Evolutionary conservation across 2,113 vertebrate species (phyloP).

Genomic region (Petroica traversi): DNA sequence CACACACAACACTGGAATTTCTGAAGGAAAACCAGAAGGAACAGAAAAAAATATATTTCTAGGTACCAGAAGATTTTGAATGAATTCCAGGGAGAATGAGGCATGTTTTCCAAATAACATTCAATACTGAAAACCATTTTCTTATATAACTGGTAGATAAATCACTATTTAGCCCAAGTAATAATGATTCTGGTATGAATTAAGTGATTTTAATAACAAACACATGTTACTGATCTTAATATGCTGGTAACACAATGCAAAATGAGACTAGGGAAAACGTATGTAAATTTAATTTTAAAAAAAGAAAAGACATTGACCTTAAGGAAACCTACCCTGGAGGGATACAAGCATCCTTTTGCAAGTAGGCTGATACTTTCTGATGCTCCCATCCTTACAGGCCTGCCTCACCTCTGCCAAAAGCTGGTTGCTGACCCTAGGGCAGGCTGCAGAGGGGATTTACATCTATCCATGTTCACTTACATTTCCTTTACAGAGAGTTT

Average conservation of each 20-base stretch:
- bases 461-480: neutral
- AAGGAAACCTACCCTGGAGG: neutral
- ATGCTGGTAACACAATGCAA: neutral
- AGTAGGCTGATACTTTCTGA: neutral
- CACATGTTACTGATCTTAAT: neutral
- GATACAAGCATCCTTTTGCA: neutral
- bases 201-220: neutral
- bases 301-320: neutral
- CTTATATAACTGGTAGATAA: neutral
- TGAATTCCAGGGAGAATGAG: neutral
- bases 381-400: neutral
- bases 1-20: neutral
- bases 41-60: fast-evolving
- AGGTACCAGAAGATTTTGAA: neutral
- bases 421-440: neutral
- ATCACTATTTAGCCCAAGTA: neutral
- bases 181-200: neutral
- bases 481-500: neutral
- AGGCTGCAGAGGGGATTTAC: neutral
- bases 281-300: neutral
- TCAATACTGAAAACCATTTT: neutral
- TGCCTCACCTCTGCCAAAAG: neutral
- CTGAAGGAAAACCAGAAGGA: neutral
- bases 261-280: neutral
- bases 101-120: neutral